Evolutionary conservation across 2,113 vertebrate species (phyloP).

Genomic region (Scomber scombrus): DNA sequence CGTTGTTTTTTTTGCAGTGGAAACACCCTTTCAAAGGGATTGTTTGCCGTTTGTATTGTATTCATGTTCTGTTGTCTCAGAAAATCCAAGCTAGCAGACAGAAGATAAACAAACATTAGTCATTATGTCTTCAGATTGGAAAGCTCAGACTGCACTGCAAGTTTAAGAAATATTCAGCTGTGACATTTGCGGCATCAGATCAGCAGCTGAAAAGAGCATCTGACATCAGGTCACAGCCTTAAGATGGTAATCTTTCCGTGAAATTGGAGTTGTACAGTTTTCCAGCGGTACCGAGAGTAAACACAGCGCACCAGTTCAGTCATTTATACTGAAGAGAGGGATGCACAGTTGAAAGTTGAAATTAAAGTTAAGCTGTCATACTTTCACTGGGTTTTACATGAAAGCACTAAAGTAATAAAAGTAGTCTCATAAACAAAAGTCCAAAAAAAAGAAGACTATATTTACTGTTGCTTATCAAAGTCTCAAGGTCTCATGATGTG

Average conservation of each 20-base stretch:
- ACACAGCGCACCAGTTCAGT: conserved; percentile 25
- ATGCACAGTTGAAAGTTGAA: neutral
- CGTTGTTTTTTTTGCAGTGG: neutral
- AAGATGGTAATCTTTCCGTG: conserved; percentile 29
- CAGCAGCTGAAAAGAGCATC: conserved; percentile 2
- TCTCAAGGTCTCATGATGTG: conserved; percentile 16
- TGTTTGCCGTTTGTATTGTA: neutral
- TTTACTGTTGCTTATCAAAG: neutral
- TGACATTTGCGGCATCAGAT: neutral
- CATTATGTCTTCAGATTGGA: neutral
- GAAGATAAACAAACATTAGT: conserved; percentile 4
- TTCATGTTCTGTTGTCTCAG: neutral
- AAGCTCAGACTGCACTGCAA: neutral
- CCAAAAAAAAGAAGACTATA: neutral
- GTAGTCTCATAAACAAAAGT: neutral
- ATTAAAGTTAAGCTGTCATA: neutral
- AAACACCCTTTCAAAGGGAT: neutral
- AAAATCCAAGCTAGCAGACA: neutral
- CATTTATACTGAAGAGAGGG: neutral
- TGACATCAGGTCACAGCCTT: conserved; percentile 39
- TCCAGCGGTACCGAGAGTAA: conserved; percentile 28
- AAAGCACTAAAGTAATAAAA: neutral
- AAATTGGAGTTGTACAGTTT: conserved; percentile 24
- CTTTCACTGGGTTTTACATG: neutral
- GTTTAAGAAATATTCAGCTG: neutral